Percentiles rank a stretch among this genome's conserved stretches.
phyloP scores from a whole-genome alignment of 2,888 invertebrate genomes.

The Ophioninae sp. region DNA sequence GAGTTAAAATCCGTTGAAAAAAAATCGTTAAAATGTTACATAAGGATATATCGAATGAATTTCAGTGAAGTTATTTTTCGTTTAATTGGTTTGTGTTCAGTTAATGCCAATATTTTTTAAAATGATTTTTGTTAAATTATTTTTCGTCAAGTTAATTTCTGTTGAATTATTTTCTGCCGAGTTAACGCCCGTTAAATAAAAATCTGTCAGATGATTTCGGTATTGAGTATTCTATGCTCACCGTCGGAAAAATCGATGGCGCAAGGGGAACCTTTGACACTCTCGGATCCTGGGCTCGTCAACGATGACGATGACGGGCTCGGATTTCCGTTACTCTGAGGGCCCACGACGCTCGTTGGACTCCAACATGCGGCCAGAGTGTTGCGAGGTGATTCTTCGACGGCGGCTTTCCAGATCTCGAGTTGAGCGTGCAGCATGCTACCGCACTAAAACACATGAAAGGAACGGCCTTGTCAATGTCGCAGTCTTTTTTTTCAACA shows the following conservation, averaged over 20 bases:
- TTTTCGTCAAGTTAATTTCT: too few species aligned
- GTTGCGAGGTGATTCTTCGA: slow-evolving; percentile 83
- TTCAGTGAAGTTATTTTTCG: too few species aligned
- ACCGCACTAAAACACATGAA: slow-evolving; percentile 85
- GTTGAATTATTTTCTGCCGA: too few species aligned
- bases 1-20: too few species aligned
- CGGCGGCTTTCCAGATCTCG: slow-evolving; percentile 94
- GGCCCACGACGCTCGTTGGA: slow-evolving; percentile 75
- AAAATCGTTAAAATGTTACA: too few species aligned
- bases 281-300: slow-evolving; percentile 69
- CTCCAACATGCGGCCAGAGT: slow-evolving; percentile 78
- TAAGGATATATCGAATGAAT: too few species aligned
- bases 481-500: neutral
- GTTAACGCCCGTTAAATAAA: too few species aligned
- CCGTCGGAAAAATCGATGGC: slow-evolving; percentile 88
- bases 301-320: slow-evolving; percentile 72
- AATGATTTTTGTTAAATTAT: too few species aligned
- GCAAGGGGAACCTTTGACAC: slow-evolving; percentile 74
- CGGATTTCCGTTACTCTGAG: slow-evolving; percentile 71
- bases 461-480: slow-evolving; percentile 10
- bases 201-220: neutral
- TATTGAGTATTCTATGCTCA: slow-evolving; percentile 77
- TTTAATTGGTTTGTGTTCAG: too few species aligned
- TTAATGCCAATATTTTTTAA: too few species aligned
- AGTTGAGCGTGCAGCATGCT: slow-evolving; percentile 92